phyloP scores from a whole-genome alignment of 2,113 vertebrate species.

The Fregetta grallaria region DNA sequence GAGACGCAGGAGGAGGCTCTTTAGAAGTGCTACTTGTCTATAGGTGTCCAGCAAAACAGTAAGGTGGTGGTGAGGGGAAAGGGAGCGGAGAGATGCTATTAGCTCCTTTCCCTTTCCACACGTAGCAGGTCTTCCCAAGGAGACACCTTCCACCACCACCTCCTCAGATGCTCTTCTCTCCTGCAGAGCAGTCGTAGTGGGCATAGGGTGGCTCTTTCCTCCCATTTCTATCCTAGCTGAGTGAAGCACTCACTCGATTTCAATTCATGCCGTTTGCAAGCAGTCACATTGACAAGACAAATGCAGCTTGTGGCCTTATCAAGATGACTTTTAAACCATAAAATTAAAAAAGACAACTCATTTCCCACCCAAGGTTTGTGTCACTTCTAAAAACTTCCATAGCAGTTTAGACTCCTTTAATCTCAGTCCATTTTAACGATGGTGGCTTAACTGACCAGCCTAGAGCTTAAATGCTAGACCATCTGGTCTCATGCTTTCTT shows the following conservation, averaged over 20 bases:
- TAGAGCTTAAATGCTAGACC: neutral
- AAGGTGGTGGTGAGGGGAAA: constrained; percentile 8
- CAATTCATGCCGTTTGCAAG: neutral
- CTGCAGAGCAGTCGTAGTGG: neutral
- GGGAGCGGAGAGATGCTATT: neutral
- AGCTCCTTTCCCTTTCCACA: constrained; percentile 44
- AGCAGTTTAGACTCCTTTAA: neutral
- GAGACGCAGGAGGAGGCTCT: constrained; percentile 21
- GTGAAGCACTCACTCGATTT: neutral
- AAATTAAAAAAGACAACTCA: constrained; percentile 14
- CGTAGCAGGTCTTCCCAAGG: constrained; percentile 55
- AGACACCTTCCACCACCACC: constrained; percentile 28
- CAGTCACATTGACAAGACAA: constrained; percentile 20
- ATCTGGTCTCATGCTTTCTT: neutral
- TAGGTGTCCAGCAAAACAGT: constrained; percentile 14
- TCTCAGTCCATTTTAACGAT: constrained; percentile 9
- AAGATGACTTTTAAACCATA: constrained; percentile 27
- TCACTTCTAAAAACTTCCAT: neutral
- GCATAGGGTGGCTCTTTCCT: neutral
- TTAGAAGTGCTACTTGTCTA: constrained; percentile 52
- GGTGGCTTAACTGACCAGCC: neutral
- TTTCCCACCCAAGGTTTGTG: neutral
- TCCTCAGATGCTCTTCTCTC: neutral
- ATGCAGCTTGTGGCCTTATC: constrained; percentile 69
- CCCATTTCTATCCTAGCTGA: neutral